phyloP scores from a whole-genome alignment of 2,113 vertebrate species.

The Argyrosomus japonicus region DNA sequence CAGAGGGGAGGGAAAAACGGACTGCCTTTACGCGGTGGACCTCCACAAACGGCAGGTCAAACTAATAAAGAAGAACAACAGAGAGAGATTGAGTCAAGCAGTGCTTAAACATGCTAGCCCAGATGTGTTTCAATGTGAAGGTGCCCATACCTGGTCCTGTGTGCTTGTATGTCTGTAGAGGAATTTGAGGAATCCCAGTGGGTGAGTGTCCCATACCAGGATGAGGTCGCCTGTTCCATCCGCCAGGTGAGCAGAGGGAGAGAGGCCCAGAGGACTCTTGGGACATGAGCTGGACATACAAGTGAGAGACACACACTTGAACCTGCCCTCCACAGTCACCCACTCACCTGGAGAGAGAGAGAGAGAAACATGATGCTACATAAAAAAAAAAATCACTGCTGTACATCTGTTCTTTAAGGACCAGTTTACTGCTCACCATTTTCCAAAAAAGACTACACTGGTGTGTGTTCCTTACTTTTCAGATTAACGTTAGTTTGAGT shows the following conservation, averaged over 20 bases:
- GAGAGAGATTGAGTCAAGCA: not conserved
- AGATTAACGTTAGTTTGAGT: not conserved
- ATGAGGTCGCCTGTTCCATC: constrained; percentile 89
- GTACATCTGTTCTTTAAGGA: not conserved
- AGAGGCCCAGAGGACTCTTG: constrained; percentile 86
- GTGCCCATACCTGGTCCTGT: constrained; percentile 83
- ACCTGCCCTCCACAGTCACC: constrained; percentile 81
- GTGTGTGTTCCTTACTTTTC: not conserved
- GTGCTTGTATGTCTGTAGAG: constrained; percentile 86
- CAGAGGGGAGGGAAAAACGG: constrained; percentile 76
- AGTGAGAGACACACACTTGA: constrained; percentile 86
- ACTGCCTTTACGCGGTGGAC: constrained; percentile 86
- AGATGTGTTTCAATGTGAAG: not conserved
- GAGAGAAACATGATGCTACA: not conserved
- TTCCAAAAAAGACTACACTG: too few relatives aligned
- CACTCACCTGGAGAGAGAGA: constrained; percentile 71
- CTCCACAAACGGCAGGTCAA: constrained; percentile 88
- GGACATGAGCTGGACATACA: constrained; percentile 89
- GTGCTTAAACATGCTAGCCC: not conserved
- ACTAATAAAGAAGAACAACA: constrained; percentile 68
- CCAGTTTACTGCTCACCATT: not conserved
- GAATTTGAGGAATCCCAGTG: constrained; percentile 83
- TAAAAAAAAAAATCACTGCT: not conserved
- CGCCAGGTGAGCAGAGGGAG: constrained; percentile 87
- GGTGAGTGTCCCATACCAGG: constrained; percentile 83